A percentile compares a stretch with the other conserved stretches of the same genome.
Conservation (phyloP, 2,888 invertebrate genomes). For the Cephus rjabovi region DNA sequence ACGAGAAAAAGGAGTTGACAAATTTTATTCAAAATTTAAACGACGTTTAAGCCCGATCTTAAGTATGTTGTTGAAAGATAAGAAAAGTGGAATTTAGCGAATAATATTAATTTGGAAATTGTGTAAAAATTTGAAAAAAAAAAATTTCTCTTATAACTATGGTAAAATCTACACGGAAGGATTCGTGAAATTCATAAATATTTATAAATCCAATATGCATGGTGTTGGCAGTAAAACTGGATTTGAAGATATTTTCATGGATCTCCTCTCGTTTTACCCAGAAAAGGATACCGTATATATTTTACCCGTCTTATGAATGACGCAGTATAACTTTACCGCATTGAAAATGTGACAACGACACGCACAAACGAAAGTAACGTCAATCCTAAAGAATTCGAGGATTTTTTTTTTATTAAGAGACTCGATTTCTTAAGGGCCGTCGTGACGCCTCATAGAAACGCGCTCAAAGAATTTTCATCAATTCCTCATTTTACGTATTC, state of each 20-base stretch:
- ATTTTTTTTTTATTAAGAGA: too few species aligned
- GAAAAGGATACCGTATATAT: background rate
- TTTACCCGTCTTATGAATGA: background rate
- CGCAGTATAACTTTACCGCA: background rate
- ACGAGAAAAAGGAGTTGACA: background rate
- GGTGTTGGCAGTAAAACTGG: background rate
- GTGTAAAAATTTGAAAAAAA: background rate
- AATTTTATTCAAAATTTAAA: background rate
- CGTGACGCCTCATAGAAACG: too few species aligned
- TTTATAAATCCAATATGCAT: background rate
- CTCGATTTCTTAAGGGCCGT: too few species aligned
- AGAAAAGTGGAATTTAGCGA: background rate
- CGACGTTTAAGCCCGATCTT: background rate
- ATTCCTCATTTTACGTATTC: too few species aligned
- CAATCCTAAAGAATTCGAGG: too few species aligned
- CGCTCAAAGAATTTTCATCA: too few species aligned
- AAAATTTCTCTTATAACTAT: background rate
- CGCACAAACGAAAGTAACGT: background rate
- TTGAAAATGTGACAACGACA: background rate
- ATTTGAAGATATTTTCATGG: background rate
- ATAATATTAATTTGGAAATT: background rate
- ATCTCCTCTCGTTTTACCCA: background rate
- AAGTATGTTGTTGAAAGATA: background rate
- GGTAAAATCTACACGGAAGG: background rate
- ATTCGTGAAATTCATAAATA: background rate